phyloP scores from a whole-genome alignment of 1,140 invertebrate species.

The Drosophila orosa region DNA sequence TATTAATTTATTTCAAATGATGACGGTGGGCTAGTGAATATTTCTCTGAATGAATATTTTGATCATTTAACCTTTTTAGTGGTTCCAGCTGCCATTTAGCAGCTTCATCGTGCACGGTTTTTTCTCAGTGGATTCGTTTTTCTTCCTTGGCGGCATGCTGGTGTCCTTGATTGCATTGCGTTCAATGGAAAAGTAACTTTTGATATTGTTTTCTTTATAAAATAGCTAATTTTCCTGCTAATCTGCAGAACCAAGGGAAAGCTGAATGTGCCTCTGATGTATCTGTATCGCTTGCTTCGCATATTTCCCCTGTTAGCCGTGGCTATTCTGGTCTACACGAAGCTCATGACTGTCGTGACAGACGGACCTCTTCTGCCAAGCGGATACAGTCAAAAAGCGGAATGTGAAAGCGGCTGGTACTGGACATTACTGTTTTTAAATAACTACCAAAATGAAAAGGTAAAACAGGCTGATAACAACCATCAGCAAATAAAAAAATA shows the following conservation, averaged over 20 bases:
- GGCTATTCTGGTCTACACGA: slow-evolving; percentile 49
- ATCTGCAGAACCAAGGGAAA: slow-evolving; percentile 41
- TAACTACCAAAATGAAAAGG: slow-evolving; percentile 45
- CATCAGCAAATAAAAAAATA: slow-evolving; percentile 9
- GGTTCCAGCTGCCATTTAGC: slow-evolving; percentile 84
- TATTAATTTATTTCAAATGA: slow-evolving; percentile 46
- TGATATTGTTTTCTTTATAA: not conserved
- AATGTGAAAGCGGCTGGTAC: slow-evolving; percentile 68
- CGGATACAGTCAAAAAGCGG: slow-evolving; percentile 14
- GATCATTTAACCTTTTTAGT: slow-evolving; percentile 19
- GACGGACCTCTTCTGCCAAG: slow-evolving; percentile 38
- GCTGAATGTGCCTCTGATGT: slow-evolving; percentile 65
- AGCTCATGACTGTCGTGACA: slow-evolving; percentile 20
- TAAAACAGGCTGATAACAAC: slow-evolving; percentile 40
- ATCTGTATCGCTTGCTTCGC: slow-evolving; percentile 62
- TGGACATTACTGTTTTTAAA: slow-evolving; percentile 58
- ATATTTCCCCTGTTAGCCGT: slow-evolving; percentile 52
- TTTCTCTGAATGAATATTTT: not conserved
- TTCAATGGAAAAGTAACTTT: slow-evolving; percentile 86
- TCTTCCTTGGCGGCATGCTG: slow-evolving; percentile 88
- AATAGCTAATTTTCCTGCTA: not conserved
- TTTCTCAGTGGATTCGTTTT: slow-evolving; percentile 88
- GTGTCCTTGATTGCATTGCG: slow-evolving; percentile 87
- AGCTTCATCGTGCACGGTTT: slow-evolving; percentile 86
- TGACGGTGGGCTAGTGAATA: slow-evolving; percentile 15